Conservation (phyloP, 2,113 vertebrate genomes). For the Microtus montanus region DNA sequence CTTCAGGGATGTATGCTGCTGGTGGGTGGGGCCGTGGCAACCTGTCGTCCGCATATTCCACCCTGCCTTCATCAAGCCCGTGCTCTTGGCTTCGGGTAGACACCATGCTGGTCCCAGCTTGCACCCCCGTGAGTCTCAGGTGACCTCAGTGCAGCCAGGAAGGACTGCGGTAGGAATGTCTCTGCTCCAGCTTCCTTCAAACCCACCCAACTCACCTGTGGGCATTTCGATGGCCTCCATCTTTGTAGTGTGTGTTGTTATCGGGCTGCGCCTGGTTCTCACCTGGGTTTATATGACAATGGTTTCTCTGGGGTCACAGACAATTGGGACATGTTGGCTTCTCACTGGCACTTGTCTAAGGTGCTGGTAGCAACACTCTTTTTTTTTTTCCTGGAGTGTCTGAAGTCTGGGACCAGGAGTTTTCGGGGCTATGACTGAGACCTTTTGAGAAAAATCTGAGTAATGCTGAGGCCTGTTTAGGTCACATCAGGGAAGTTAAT, state of each 20-base stretch:
- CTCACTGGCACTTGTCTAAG: neutral
- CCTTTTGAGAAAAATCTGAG: neutral
- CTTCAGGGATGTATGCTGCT: constrained; percentile 40
- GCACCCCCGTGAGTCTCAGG: fast-evolving
- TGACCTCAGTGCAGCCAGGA: neutral
- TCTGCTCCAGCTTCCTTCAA: neutral
- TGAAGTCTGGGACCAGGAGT: neutral
- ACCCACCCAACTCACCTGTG: neutral
- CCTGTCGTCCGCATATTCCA: constrained; percentile 88
- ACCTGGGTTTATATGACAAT: neutral
- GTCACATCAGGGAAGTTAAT: neutral
- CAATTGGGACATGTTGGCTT: fast-evolving
- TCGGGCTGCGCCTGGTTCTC: neutral
- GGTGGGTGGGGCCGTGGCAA: constrained; percentile 65
- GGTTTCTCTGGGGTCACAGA: neutral
- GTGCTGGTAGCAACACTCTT: neutral
- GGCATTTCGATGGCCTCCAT: fast-evolving
- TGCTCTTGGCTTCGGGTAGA: constrained; percentile 84
- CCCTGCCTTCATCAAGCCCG: constrained; percentile 86
- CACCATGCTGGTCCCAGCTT: neutral
- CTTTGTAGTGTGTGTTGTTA: neutral
- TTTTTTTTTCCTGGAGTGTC: neutral
- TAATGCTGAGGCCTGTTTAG: neutral
- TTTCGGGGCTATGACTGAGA: neutral
- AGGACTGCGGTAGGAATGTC: fast-evolving